phyloP scores from a whole-genome alignment of 2,797 vertebrate species.

The Podarcis siculus region DNA sequence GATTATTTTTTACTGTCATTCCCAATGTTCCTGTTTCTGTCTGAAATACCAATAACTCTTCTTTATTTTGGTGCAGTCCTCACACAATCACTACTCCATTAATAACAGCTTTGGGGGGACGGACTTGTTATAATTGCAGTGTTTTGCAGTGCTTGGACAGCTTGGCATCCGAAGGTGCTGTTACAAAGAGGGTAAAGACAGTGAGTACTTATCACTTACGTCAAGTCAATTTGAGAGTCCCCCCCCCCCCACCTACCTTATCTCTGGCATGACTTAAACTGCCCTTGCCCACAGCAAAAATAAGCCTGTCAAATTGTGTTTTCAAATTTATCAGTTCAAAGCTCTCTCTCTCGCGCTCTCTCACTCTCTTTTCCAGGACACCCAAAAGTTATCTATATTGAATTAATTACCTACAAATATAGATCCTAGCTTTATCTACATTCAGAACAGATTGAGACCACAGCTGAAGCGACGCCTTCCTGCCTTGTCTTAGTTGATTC shows the following conservation, averaged over 20 bases:
- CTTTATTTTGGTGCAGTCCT: neutral
- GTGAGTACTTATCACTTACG: conserved; percentile 25
- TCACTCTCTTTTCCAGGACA: conserved; percentile 49
- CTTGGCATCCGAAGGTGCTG: conserved; percentile 12
- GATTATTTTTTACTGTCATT: conserved; percentile 8
- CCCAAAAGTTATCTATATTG: conserved; percentile 66
- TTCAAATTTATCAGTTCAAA: conserved; percentile 72
- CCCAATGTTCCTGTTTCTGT: neutral
- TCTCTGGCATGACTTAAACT: conserved; percentile 64
- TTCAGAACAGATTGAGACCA: conserved; percentile 51
- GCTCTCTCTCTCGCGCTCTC: neutral
- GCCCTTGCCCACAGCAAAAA: conserved; percentile 74
- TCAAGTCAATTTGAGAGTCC: conserved; percentile 47
- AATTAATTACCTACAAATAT: conserved; percentile 73
- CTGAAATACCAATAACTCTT: neutral
- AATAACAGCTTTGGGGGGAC: neutral
- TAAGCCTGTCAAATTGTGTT: conserved; percentile 68
- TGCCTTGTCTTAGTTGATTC: conserved; percentile 49
- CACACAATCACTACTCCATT: neutral
- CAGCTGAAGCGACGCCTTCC: conserved; percentile 26
- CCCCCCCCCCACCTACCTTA: conserved; percentile 35
- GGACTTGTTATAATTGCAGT: conserved; percentile 3
- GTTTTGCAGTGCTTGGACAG: conserved; percentile 7
- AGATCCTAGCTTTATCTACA: conserved; percentile 70
- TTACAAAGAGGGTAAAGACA: conserved; percentile 49